Conservation (phyloP, 2,888 invertebrate genomes). For the Drosophila anomalata region DNA sequence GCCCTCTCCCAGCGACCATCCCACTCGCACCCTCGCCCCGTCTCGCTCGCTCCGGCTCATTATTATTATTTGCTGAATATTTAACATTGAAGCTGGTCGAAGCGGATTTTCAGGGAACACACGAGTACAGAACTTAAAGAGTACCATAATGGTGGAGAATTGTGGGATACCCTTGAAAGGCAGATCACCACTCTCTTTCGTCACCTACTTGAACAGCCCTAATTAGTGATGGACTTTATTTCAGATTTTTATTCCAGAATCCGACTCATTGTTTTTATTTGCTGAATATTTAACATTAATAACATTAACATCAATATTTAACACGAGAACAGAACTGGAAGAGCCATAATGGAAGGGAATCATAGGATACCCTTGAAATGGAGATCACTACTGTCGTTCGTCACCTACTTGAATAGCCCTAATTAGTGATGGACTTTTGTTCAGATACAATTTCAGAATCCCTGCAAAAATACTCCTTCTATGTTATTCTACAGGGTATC, state of each 20-base stretch:
- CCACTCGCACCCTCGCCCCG: conserved; percentile 19
- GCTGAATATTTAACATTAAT: conserved; percentile 62
- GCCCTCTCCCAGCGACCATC: conserved; percentile 4
- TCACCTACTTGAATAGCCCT: no score
- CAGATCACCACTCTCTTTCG: no score
- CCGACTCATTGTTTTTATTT: conserved; percentile 62
- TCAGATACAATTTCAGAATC: neutral
- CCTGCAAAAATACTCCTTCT: neutral
- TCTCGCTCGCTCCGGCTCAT: conserved; percentile 58
- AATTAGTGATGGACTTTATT: neutral
- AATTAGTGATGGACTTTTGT: neutral
- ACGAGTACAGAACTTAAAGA: conserved; percentile 5
- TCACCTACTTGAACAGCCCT: no score
- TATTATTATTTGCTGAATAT: conserved; percentile 67
- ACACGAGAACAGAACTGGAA: conserved; percentile 10
- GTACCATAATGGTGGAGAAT: conserved; percentile 2
- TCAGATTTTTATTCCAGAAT: neutral
- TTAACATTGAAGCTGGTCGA: conserved; percentile 49
- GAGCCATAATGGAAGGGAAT: conserved; percentile 3
- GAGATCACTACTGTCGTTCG: no score
- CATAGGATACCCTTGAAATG: conserved; percentile 14
- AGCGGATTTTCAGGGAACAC: conserved; percentile 40
- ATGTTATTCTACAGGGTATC: neutral
- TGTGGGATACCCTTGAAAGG: conserved; percentile 14
- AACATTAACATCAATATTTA: conserved; percentile 44